phyloP scores from a whole-genome alignment of 2,797 vertebrate species.

The Tangara arthus region DNA sequence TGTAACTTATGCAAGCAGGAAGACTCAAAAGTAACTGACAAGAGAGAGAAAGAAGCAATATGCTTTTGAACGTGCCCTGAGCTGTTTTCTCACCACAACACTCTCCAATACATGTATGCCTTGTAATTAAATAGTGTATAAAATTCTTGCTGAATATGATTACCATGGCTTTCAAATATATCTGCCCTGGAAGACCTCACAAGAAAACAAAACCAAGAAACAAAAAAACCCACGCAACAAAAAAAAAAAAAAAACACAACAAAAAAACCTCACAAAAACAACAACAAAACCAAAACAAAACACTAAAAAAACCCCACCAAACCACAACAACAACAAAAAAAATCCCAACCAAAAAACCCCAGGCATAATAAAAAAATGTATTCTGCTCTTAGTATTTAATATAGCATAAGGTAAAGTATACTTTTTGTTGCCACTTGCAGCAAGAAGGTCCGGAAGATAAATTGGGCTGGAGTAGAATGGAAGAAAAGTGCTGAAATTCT shows the following conservation, averaged over 20 bases:
- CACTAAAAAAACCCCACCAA: not conserved
- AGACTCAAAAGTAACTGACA: conserved; percentile 63
- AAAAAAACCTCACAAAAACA: too few species aligned
- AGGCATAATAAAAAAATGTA: not conserved
- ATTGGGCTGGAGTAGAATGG: not conserved
- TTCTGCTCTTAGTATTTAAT: conserved; percentile 1
- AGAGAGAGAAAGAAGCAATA: conserved; percentile 44
- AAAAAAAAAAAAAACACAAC: not conserved
- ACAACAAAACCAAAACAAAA: not conserved
- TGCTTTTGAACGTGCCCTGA: not conserved
- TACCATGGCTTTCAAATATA: not conserved
- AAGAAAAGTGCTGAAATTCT: not conserved
- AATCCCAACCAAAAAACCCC: not conserved
- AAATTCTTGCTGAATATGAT: not conserved
- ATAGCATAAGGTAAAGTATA: not conserved
- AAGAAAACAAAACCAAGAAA: not conserved
- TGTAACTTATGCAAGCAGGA: conserved; percentile 56
- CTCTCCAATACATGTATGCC: not conserved
- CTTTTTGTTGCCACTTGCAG: not conserved
- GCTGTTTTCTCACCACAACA: conserved; percentile 45
- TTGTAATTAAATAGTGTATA: conserved; percentile 29
- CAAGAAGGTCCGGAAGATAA: not conserved
- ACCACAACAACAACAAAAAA: not conserved
- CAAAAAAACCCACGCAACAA: not conserved
- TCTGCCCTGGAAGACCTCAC: not conserved